Evolutionary conservation across 1,140 invertebrate species (phyloP).

Genomic region (Zeugodacus cucurbitae): DNA sequence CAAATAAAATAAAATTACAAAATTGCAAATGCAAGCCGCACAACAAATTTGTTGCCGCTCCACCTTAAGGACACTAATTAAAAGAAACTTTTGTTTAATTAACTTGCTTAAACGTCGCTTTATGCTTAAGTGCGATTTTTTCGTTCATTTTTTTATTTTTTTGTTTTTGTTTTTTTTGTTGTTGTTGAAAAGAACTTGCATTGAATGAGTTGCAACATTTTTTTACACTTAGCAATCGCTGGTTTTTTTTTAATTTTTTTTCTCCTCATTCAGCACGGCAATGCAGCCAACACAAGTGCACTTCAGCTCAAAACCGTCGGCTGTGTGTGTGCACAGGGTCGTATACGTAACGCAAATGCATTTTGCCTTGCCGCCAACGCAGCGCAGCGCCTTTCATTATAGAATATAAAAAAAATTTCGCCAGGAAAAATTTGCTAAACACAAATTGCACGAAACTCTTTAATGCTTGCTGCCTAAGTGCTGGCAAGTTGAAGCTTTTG

Average conservation of each 20-base stretch:
- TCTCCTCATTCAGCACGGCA: neutral
- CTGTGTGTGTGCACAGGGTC: neutral
- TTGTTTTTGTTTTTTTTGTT: neutral
- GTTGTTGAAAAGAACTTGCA: neutral
- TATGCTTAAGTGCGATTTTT: neutral
- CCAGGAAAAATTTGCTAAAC: slow-evolving; percentile 31
- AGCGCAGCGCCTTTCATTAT: neutral
- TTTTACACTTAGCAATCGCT: neutral
- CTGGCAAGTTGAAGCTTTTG: neutral
- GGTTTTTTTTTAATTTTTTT: neutral
- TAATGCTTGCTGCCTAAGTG: slow-evolving; percentile 18
- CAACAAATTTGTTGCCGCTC: neutral
- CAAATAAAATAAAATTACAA: neutral
- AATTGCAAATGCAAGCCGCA: neutral
- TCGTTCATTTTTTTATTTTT: neutral
- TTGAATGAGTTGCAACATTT: neutral
- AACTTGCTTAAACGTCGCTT: slow-evolving; percentile 21
- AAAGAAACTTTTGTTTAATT: slow-evolving; percentile 31
- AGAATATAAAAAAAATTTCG: neutral
- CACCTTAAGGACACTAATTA: slow-evolving; percentile 27
- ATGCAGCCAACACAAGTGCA: neutral
- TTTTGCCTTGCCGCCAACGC: neutral
- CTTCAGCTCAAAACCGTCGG: neutral
- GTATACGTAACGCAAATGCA: neutral
- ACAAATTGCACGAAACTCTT: slow-evolving; percentile 29